Base-by-base conservation (phyloP, 2,113 vertebrate genomes). In the Pampusana beccarii region DNA sequence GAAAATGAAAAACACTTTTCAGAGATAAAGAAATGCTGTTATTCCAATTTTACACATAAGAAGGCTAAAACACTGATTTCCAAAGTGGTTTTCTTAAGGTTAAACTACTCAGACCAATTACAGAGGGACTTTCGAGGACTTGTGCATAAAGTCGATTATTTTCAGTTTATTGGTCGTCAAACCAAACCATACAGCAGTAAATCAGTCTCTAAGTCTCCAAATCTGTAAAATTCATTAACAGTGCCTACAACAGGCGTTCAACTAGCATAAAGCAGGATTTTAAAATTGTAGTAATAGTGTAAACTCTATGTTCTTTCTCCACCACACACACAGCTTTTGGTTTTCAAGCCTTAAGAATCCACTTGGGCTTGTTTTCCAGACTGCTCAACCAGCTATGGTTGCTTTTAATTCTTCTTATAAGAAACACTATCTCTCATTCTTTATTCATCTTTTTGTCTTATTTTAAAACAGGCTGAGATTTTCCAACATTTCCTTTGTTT, bases 311-410 rank as follows among this genome's bases (percentile, higher is more conserved):
- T n/a, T 87, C 7, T 77, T 4, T 31, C 19, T 69, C 5, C 1
- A 44, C 8, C 9, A 33, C 9, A 38, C 7, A 42, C 7, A 65
- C 3, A n/a, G 5, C 9, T 72, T 51, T 62, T 64, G 8, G 5
- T 46, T 81, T 91, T 81, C 65, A 90, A 87, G 12, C 13, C 42
- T 81, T 87, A 70, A 87, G 54, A 87, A 56, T 61, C 23, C 26
- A 72, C 21, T 38, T 67, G 5, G 6, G 12, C 7, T 42, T 77
- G 9, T 46, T 87, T 71, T 81, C 31, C 36, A 71, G 65, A 46
- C 10, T 78, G 58, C 42, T 84, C 0, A 0, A 78, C 19, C 8
- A 56, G 40, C 29, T 5, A 17, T 14, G 10, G 62, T 58, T 46
- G 5, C 12, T 67, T 65, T 77, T 31, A 0, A 12, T 82, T 60